Evolutionary conservation across 1,140 invertebrate genomes (phyloP), one percentile per base, ranked within the genome.

Genomic region (Drosophila biarmipes): DNA sequence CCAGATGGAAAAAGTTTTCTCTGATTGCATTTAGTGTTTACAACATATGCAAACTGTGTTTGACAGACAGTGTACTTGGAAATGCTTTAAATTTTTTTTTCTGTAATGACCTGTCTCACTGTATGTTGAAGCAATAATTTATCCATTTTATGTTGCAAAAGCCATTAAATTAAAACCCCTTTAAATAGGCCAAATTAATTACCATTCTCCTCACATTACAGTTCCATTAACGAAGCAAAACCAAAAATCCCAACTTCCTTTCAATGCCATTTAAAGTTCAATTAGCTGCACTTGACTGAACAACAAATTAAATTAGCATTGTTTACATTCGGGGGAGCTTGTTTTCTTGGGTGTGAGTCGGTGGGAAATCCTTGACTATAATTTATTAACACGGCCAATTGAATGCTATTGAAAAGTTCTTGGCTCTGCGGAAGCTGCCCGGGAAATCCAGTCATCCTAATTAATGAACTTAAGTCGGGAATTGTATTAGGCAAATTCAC

Each of bases 281-380:
- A 82, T 87, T 78, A 82, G 74, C 46, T 58, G 42, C 45, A 62
- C 38, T 82, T 82, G 78, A 82, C 77, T 78, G 49, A 62, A 48
- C 77, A 59, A 56, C 61, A 80, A 86, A 80, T 86, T 80, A 80
- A 86, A 80, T 86, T 77, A 68, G 55, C 63, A 76, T 77, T 77
- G 73, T 73, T 57, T 63, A 55, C 61, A 64, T 37, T 42, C 21
- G 15, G n/a, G 45, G 45, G 14, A 27, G 45, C 11, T 46, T 1
- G 19, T 55, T 62, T 62, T 62, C 27, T 35, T 12, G 19, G 19
- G 24, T 17, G 21, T 14, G 35, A 19, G 21, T 1, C 17, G 19
- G 34, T 57, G 38, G 15, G 1, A 19, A 58, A 51, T 43, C 61
- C 31, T 68, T 77, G 42, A 56, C 42, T 56, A 86, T 77, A 86